Conservation (phyloP, 2,797 vertebrate genomes). For the Nyctibius grandis region DNA sequence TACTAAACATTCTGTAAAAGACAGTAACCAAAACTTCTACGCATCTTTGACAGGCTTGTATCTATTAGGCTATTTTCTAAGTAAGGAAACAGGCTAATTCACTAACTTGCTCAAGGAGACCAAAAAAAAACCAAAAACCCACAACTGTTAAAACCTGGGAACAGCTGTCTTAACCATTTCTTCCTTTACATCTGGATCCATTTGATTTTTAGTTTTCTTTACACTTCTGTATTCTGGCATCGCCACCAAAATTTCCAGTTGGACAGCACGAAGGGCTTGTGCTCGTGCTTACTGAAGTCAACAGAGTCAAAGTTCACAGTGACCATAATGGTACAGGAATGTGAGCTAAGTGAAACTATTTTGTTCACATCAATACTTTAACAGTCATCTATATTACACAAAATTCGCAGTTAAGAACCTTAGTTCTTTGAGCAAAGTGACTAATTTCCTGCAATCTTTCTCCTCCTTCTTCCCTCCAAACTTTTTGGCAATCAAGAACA, state of each 20-base stretch:
- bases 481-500: slow-evolving; percentile 15
- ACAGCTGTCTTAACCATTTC: background rate
- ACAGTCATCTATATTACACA: background rate
- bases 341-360: background rate
- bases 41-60: background rate
- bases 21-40: background rate
- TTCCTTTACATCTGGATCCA: background rate
- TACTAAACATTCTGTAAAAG: background rate
- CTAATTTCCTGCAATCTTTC: slow-evolving; percentile 47
- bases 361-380: background rate
- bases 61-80: background rate
- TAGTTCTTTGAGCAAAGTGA: slow-evolving; percentile 6
- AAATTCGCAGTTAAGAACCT: background rate
- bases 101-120: background rate
- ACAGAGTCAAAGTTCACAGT: background rate
- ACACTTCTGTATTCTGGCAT: background rate
- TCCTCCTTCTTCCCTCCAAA: slow-evolving; percentile 22
- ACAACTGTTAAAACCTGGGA: background rate
- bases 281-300: background rate
- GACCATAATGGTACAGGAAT: background rate
- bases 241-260: background rate
- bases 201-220: background rate
- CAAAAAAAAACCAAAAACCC: too few species aligned
- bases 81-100: background rate
- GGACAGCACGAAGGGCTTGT: background rate